Evolutionary conservation across 2,113 vertebrate genomes (phyloP), one percentile per base, ranked within the genome.

Genomic region (Grammomys surdaster): DNA sequence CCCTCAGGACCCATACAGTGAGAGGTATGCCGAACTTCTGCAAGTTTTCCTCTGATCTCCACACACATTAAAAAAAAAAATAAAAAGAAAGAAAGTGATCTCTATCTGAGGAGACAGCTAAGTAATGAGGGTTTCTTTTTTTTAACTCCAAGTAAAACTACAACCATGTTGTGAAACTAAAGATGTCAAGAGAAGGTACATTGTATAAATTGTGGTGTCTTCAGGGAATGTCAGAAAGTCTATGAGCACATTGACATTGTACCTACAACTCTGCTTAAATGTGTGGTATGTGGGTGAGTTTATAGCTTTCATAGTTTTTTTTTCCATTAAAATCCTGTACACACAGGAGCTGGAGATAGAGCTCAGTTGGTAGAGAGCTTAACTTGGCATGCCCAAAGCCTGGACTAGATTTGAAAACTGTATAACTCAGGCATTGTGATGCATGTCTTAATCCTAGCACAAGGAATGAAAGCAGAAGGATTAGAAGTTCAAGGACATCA

Each of bases 81-180:
- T 28, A 11, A 67, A 31, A 31, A 26, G 26, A 31, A 67, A 67
- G 19, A 85, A 92, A 48, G 8, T 40, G 17, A 51, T 70, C 73
- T 89, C 19, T 36, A 16, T 7, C 56, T 63, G 56, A 31, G 63
- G 65, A 94, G 33, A 72, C 77, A 82, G 65, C 4, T 70, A 56
- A 88, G 40, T 17, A 31, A 51, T 43, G 51, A 93, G 67, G 11
- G 26, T 5, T 58, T 46, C 89, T 72, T 17, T 46, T 91, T 17
- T 46, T 91, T 72, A 91, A 51, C 65, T 28, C 76, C 46, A 65
- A 51, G 17, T 46, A 28, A 89, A 97, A 89, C 22, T n/a, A 78
- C 58, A 89, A 28, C 36, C 70, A 70, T 46, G 40, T 9, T 51
- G 36, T 40, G 12, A 82, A 90, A 24, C n/a, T 70, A 73, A 60